phyloP scores from a whole-genome alignment of 2,797 vertebrate genomes.

The Liparis tanakae region DNA sequence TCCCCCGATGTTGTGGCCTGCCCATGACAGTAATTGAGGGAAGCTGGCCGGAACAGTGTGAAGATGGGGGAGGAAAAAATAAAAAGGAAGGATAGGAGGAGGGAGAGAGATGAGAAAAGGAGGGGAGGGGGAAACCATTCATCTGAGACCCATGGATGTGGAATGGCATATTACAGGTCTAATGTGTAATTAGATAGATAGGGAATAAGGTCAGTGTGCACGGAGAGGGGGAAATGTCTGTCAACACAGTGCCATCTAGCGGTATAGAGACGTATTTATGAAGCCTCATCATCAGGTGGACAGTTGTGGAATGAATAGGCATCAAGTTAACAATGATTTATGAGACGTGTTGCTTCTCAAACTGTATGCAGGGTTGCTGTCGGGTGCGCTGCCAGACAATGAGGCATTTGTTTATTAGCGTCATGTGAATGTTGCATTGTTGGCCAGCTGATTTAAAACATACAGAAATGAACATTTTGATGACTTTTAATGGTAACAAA shows the following conservation, averaged over 20 bases:
- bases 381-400: conserved; percentile 17
- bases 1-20: conserved; percentile 74
- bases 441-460: conserved; percentile 8
- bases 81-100: conserved; percentile 45
- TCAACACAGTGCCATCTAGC: conserved; percentile 83
- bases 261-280: conserved; percentile 24
- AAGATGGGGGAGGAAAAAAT: conserved; percentile 58
- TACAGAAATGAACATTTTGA: not conserved
- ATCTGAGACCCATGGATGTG: conserved; percentile 84
- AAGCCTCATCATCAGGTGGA: conserved; percentile 34
- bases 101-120: conserved; percentile 64
- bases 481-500: not conserved
- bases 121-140: conserved; percentile 77
- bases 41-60: conserved; percentile 82
- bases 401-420: conserved; percentile 4
- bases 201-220: conserved; percentile 81
- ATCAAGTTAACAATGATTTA: conserved; percentile 65
- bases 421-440: not conserved
- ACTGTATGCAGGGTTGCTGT: not conserved
- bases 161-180: conserved; percentile 86
- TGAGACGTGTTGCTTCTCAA: conserved; percentile 37
- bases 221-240: conserved; percentile 60
- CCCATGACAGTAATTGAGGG: conserved; percentile 84
- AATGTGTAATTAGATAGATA: conserved; percentile 88
- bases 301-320: conserved; percentile 28